These are phyloP conservation scores for Microcebus murinus DNA, from an alignment of 2,113 vertebrate genomes.

Conservation along the genomic window DNA sequence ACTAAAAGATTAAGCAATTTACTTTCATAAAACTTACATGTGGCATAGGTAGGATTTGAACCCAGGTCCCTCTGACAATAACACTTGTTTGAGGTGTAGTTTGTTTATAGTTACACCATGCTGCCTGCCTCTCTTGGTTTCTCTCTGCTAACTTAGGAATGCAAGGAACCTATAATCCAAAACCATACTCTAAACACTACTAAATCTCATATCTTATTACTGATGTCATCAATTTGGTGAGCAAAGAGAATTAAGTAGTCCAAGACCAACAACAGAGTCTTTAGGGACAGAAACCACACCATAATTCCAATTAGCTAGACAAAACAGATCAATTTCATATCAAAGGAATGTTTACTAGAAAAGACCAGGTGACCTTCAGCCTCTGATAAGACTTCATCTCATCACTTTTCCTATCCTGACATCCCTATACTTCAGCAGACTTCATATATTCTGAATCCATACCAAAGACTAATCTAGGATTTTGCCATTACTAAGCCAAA, in stretches of 20 bases:
- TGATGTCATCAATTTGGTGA: conserved; percentile 24
- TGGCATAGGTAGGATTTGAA: not conserved
- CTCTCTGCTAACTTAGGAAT: conserved; percentile 8
- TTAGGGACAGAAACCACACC: conserved; percentile 30
- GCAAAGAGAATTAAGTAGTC: conserved; percentile 38
- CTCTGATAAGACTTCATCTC: conserved; percentile 4
- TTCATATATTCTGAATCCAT: not conserved
- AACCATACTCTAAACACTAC: conserved; percentile 29
- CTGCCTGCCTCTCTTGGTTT: not conserved
- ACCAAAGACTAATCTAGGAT: not conserved
- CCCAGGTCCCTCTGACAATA: not conserved
- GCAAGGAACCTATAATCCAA: conserved; percentile 32
- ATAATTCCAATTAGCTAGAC: conserved; percentile 21
- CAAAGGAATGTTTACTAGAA: not conserved
- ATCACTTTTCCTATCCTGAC: not conserved
- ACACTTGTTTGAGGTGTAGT: not conserved
- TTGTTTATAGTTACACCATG: not conserved
- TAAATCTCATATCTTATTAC: not conserved
- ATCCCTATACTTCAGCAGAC: not conserved
- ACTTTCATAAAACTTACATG: not conserved
- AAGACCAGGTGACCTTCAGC: not conserved
- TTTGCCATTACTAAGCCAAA: not conserved
- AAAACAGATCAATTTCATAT: conserved; percentile 46
- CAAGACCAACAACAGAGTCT: not conserved
- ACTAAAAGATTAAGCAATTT: not conserved